Evolutionary conservation across 2,888 invertebrate species (phyloP), one percentile per base, ranked within the genome.

Genomic region (Serrognathus titanus): DNA sequence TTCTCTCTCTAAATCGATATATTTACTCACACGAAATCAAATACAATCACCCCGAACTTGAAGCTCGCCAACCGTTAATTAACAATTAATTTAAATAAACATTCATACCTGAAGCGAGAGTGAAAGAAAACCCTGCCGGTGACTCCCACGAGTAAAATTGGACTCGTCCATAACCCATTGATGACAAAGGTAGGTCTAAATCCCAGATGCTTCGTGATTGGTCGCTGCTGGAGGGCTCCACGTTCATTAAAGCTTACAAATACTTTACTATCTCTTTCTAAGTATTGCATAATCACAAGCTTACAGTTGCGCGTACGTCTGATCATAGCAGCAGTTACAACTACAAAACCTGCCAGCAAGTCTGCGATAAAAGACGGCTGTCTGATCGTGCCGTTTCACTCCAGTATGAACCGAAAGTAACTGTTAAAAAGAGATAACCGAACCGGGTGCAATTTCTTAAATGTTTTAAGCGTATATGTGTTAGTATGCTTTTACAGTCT

Each of bases 151-250:
- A 68, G 70, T 73, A 72, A 66, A 71, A 74, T 78, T 83, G 80
- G 82, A 84, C 82, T 82, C 79, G 80, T 78, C 85, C 82, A 80
- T 81, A 80, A 81, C 82, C 83, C 85, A 85, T 85, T 85, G 85
- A 85, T 85, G 85, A 85, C 84, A 84, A 83, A 85, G 84, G 83
- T 83, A 83, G 83, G 83, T 81, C 81, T 81, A 80, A 79, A 73
- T 71, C 69, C 74, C 77, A 80, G 80, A 80, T 80, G 79, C 79
- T 75, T 76, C 80, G 79, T 81, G 82, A 85, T 85, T 85, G 85
- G 85, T 79, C 80, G 75, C 65, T 67, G 66, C 64, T 64, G 66
- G 69, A 70, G 70, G 71, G 71, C 71, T 72, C 66, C 70, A 71
- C 70, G 68, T 73, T 74, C 75, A 74, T 73, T 71, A 71, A 69